Evolutionary conservation across 2,797 vertebrate species (phyloP), one percentile per base, ranked within the genome.

Genomic region (Periophthalmus magnuspinnatus): DNA sequence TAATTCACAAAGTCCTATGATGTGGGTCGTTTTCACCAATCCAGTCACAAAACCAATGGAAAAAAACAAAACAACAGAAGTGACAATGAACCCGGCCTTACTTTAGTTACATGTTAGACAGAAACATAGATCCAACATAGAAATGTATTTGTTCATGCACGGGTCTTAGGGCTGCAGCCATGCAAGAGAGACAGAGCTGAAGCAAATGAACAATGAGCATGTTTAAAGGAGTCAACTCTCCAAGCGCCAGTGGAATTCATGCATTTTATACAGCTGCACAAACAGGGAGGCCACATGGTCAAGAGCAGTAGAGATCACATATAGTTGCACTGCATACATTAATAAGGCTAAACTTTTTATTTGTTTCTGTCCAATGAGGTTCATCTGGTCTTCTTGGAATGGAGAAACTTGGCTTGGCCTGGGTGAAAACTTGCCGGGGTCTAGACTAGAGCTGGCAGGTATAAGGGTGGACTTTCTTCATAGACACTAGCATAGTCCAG

Each of bases 41-140:
- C 88, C 88, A 90, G 88, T 88, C 86, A 78, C 78, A 76, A 61
- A 72, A 74, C 56, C 86, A 84, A 81, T 86, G 84, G 81, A 82
- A 89, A 86, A 89, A 80, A 69, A 87, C 75, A 80, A 82, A 80
- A 75, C 81, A 72, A 55, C 55, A 64, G 41, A 9, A 48, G 22
- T 60, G 76, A 84, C 74, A 73, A 67, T 84, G 79, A 86, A 77
- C 70, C 73, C 64, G 63, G 86, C 82, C 85, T 79, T 81, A 87
- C 82, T 88, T 81, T 80, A 81, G 82, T 69, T 66, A 82, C 65
- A 84, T 79, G 77, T 90, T 88, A 84, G 78, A 89, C 87, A 85
- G 76, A 88, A 77, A 89, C 72, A 81, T 22, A 74, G 76, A 83
- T 76, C 16, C 11, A 85, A 87, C 75, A 84, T 70, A 79, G 77